Conservation (phyloP, 2,113 vertebrate species). For the Lichenostomus cassidix region DNA sequence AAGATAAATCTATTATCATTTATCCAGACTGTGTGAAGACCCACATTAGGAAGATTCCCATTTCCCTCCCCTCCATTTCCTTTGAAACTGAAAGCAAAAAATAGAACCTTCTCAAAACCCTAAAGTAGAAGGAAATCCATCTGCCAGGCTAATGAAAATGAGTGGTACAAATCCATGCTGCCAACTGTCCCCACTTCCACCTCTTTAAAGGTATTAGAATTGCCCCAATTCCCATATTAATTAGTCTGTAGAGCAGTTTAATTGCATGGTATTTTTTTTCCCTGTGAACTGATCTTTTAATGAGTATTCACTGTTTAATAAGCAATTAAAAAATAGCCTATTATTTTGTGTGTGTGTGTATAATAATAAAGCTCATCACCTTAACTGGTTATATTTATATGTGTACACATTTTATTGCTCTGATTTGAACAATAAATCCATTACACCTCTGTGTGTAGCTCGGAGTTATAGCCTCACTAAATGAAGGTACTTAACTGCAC, state of each 20-base stretch:
- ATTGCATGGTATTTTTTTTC: neutral
- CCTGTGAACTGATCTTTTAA: slow-evolving; percentile 5
- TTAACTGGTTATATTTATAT: neutral
- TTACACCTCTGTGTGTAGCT: neutral
- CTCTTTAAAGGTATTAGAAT: neutral
- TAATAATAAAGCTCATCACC: neutral
- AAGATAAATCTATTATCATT: neutral
- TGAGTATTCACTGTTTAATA: slow-evolving; percentile 8
- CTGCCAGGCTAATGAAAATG: neutral
- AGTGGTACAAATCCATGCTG: neutral
- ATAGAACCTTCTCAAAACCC: neutral
- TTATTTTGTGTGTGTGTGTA: neutral
- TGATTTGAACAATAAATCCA: neutral
- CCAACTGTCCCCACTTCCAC: neutral
- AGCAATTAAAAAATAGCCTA: neutral
- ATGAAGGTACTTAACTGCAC: neutral
- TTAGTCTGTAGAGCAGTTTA: slow-evolving; percentile 18
- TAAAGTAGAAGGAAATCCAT: neutral
- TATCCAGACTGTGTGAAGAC: neutral
- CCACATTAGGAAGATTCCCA: neutral
- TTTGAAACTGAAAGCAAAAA: neutral
- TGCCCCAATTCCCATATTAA: slow-evolving; percentile 56
- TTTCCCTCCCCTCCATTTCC: neutral
- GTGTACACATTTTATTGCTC: neutral
- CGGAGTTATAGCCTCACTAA: neutral